Evolutionary conservation across 1,140 invertebrate genomes (phyloP).

Genomic region (Drosophila subobscura): DNA sequence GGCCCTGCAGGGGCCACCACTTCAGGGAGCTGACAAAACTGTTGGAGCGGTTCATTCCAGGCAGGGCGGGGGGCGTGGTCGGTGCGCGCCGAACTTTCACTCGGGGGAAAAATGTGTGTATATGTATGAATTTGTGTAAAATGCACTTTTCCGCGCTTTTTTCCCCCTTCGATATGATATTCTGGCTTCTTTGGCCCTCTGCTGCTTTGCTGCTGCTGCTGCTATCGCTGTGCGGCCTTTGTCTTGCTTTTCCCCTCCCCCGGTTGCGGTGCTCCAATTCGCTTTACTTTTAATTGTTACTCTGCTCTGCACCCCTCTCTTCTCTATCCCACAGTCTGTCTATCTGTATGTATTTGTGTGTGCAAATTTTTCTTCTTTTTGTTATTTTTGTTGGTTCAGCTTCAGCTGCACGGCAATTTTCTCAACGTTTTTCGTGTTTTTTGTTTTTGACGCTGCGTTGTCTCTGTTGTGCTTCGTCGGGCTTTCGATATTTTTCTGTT

Average conservation of each 20-base stretch:
- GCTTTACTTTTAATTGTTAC: conserved; percentile 23
- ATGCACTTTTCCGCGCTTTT: conserved; percentile 54
- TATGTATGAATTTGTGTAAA: conserved; percentile 4
- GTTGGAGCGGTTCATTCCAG: conserved; percentile 80
- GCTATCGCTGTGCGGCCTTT: conserved; percentile 15
- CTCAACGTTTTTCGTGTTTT: conserved; percentile 48
- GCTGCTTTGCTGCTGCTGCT: conserved; percentile 1
- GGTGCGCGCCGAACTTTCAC: conserved; percentile 54
- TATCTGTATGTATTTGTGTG: no score
- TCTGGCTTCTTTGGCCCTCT: neutral
- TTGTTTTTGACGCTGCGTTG: conserved; percentile 45
- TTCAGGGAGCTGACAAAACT: conserved; percentile 81
- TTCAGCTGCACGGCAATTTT: conserved; percentile 34
- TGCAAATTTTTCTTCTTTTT: conserved; percentile 10
- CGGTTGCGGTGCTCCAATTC: conserved; percentile 17
- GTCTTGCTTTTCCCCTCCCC: neutral
- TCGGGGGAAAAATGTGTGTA: conserved; percentile 24
- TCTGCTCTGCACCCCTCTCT: conserved; percentile 32
- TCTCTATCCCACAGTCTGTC: no score
- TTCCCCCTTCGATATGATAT: conserved; percentile 11
- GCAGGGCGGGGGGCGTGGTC: conserved; percentile 14
- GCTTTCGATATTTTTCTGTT: no score
- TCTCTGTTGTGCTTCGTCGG: neutral
- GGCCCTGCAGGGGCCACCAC: conserved; percentile 82
- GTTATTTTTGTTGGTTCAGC: conserved; percentile 1